A percentile compares a stretch with the other conserved stretches of the same genome.
These are phyloP conservation scores for Empidonax alnorum DNA, from an alignment of 2,113 vertebrate species.

Conservation along the genomic window DNA sequence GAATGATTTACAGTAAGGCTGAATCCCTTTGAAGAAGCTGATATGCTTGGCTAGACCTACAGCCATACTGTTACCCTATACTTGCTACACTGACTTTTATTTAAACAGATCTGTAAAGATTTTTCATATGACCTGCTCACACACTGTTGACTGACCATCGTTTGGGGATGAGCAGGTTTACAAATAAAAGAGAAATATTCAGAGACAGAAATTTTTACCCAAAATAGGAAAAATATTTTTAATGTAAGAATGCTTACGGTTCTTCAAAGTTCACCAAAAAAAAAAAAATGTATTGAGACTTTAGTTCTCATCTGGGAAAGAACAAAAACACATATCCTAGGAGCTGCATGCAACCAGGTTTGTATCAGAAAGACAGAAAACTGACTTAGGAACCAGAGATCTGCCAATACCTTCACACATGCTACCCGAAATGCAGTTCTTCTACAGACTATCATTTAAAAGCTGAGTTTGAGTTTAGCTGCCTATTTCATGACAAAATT, in stretches of 20 bases:
- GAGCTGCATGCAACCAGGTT: background rate
- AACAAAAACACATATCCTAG: background rate
- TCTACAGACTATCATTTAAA: background rate
- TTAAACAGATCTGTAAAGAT: background rate
- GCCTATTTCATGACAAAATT: background rate
- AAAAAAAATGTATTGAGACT: background rate
- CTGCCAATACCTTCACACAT: background rate
- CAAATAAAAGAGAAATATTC: background rate
- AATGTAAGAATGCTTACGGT: background rate
- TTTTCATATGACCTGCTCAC: background rate
- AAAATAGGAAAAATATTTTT: background rate
- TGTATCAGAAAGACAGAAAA: background rate
- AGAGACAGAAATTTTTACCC: background rate
- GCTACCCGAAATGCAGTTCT: background rate
- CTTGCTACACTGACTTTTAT: background rate
- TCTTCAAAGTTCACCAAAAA: background rate
- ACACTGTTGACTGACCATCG: background rate
- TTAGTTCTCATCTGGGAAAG: background rate
- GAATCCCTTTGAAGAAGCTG: background rate
- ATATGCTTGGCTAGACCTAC: background rate
- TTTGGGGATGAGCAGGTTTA: background rate
- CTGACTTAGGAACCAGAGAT: background rate
- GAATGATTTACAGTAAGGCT: background rate
- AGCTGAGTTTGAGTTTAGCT: background rate
- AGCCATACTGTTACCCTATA: background rate